Percentiles rank a stretch among this genome's conserved stretches.
phyloP scores from a whole-genome alignment of 2,113 vertebrate genomes.

The Tautogolabrus adspersus region DNA sequence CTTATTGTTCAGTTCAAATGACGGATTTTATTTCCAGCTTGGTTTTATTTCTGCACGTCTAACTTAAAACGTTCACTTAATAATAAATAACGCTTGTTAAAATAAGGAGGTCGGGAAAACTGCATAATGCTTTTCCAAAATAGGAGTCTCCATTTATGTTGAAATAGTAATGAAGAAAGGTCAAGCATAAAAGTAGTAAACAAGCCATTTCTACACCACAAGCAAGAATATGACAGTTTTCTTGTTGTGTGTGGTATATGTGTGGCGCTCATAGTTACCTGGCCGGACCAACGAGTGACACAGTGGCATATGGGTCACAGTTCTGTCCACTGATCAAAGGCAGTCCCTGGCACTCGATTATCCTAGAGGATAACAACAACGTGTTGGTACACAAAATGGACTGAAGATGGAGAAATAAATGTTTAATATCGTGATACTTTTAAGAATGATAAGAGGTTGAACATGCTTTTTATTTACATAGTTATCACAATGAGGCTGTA shows the following conservation, averaged over 20 bases:
- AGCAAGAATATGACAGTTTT: no score
- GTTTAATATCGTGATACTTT: no score
- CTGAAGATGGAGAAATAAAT: no score
- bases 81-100: no score
- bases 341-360: slow-evolving; percentile 95
- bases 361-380: slow-evolving; percentile 77
- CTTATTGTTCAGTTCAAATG: no score
- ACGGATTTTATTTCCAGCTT: background rate
- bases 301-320: slow-evolving; percentile 95
- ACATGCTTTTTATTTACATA: no score
- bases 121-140: no score
- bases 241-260: background rate
- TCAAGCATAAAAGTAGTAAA: background rate
- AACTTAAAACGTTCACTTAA: background rate
- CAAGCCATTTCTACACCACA: no score
- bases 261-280: slow-evolving; percentile 83
- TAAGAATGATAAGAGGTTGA: no score
- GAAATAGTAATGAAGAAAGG: background rate
- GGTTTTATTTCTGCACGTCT: background rate
- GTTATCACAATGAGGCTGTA: no score
- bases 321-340: slow-evolving; percentile 96
- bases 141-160: background rate
- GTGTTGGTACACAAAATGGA: background rate
- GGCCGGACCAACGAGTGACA: slow-evolving; percentile 94
- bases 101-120: no score